Evolutionary conservation across 2,113 vertebrate species (phyloP).

Genomic region (Erythrolamprus reginae): DNA sequence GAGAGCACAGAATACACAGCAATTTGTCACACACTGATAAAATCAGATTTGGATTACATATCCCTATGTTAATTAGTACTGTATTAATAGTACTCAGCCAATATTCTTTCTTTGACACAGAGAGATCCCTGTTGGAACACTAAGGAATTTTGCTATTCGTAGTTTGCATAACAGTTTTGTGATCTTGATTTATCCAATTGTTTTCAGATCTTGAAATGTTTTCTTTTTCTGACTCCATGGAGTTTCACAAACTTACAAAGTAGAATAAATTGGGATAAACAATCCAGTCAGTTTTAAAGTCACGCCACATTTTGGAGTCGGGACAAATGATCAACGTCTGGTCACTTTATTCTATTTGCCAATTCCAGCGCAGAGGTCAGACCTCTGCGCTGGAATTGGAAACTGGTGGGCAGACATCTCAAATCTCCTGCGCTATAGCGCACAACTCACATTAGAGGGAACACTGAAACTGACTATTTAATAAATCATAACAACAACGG

Average conservation of each 20-base stretch:
- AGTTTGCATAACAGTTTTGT: background rate
- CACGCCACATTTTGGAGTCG: too few species aligned
- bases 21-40: background rate
- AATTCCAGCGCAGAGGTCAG: too few species aligned
- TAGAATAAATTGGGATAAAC: background rate
- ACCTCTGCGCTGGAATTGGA: too few species aligned
- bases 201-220: background rate
- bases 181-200: background rate
- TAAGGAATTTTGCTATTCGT: background rate
- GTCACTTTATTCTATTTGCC: too few species aligned
- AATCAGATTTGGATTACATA: background rate
- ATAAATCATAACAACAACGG: background rate
- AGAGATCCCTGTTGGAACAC: background rate
- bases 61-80: background rate
- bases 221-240: background rate
- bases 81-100: background rate
- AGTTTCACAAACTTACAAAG: background rate
- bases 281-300: too few species aligned
- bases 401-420: too few species aligned
- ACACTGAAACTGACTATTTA: background rate
- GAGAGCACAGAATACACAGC: background rate
- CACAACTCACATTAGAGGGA: too few species aligned
- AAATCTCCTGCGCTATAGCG: too few species aligned
- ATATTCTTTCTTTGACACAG: background rate
- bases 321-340: too few species aligned